Evolutionary conservation across 2,888 invertebrate genomes (phyloP), one percentile per base, ranked within the genome.

Genomic region (Suillia variegata): DNA sequence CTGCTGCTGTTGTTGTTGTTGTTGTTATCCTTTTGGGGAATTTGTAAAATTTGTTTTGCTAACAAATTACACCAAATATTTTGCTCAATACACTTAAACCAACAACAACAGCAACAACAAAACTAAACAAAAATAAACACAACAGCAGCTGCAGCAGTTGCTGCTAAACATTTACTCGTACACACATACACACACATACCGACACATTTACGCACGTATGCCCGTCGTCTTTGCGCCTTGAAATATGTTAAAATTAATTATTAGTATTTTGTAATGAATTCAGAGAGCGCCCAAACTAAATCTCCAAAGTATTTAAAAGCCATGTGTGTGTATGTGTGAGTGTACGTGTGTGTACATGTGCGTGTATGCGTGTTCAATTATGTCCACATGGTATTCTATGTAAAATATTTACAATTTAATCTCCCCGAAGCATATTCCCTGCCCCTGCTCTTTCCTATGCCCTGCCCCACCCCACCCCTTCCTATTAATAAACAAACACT

Each of bases 181-280:
- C 22, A 22, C 51, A 31, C 5, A n/a, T 54, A 54, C 38, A 38
- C n/a, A n/a, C 21, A 20, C 17, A 26, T 6, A 47, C 18, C 1
- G 1, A 26, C 12, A 31, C 20, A 6, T 15, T 15, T 12, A 47
- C n/a, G n/a, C n/a, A n/a, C n/a, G n/a, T 6, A 17, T 15, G 12
- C 6, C 18, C 47, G 12, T 4, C 52, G 47, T 34, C 13, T 58
- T 58, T 54, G 56, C 51, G 45, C 63, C 54, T 61, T 56, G 47
- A 61, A 63, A 48, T 63, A 63, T 63, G 63, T 56, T 56, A 54
- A 62, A 63, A 63, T 61, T 63, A 61, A 63, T 63, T 63, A 63
- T 61, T 56, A 54, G 51, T 54, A 59, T 54, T 61, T 63, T 57
- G 31, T 38, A 47, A 54, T 48, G 48, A 54, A 60, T 62, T 62